Conservation (phyloP, 1,140 invertebrate genomes). For the Diplogasteroides magnus region DNA sequence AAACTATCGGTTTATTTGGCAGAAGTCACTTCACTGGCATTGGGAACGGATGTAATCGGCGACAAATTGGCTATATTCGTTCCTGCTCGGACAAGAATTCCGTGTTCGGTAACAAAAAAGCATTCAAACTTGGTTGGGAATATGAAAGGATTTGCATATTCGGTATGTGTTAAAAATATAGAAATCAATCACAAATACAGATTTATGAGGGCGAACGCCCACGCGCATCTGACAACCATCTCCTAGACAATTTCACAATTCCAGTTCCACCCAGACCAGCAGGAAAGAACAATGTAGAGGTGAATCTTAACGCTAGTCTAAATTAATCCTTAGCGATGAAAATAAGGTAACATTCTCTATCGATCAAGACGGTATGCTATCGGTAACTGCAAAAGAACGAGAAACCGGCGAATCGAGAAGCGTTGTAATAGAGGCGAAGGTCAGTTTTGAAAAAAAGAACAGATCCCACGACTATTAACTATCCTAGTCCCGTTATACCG, state of each 20-base stretch:
- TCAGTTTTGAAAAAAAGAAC: no score
- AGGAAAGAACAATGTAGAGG: neutral
- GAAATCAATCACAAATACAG: no score
- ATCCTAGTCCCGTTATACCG: no score
- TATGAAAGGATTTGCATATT: neutral
- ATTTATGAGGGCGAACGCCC: neutral
- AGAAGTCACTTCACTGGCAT: conserved; percentile 61
- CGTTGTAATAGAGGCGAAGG: no score
- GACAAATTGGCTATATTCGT: conserved; percentile 65
- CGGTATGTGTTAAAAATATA: neutral
- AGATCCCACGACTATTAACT: no score
- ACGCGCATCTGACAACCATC: neutral
- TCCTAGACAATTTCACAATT: neutral
- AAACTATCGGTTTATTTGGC: conserved; percentile 62
- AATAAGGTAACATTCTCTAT: neutral
- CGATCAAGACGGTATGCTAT: neutral
- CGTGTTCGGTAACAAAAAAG: neutral
- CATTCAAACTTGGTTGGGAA: neutral
- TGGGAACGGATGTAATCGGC: neutral
- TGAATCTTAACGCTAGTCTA: neutral
- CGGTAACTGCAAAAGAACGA: neutral
- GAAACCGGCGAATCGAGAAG: no score
- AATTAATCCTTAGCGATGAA: neutral
- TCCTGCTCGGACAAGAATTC: conserved; percentile 67
- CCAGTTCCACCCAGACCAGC: neutral